These are phyloP conservation scores for Planiliza haematocheilus DNA, from an alignment of 2,113 vertebrate species.

Conservation along the genomic window DNA sequence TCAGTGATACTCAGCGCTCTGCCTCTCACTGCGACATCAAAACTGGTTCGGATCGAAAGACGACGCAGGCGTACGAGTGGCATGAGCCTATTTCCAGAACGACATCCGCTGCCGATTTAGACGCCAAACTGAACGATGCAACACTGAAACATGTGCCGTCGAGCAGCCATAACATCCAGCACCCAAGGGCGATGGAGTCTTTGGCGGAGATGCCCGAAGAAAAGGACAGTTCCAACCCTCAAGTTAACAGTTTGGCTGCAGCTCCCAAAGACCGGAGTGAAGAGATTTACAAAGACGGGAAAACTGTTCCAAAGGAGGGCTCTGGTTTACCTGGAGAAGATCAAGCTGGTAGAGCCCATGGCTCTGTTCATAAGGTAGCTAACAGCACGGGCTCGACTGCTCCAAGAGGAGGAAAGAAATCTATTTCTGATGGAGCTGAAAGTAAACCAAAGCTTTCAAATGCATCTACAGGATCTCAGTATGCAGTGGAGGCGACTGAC, in stretches of 20 bases:
- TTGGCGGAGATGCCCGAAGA: slow-evolving; percentile 90
- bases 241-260: slow-evolving; percentile 75
- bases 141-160: slow-evolving; percentile 76
- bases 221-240: slow-evolving; percentile 86
- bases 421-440: neutral
- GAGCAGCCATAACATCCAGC: slow-evolving; percentile 82
- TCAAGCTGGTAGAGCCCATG: neutral
- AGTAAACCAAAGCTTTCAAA: slow-evolving; percentile 35
- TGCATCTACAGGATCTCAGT: slow-evolving; percentile 26
- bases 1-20: slow-evolving; percentile 53
- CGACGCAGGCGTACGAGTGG: slow-evolving; percentile 16
- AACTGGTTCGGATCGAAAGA: slow-evolving; percentile 54
- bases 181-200: slow-evolving; percentile 86
- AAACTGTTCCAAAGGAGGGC: slow-evolving; percentile 1
- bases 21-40: slow-evolving; percentile 69
- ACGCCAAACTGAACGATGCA: slow-evolving; percentile 78
- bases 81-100: slow-evolving; percentile 75
- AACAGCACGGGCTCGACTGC: slow-evolving; percentile 4
- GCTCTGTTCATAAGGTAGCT: neutral
- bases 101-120: slow-evolving; percentile 81
- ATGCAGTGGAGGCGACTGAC: slow-evolving; percentile 71
- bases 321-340: neutral
- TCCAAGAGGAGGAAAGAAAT: slow-evolving; percentile 35
- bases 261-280: neutral
- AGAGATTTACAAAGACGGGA: slow-evolving; percentile 1